Evolutionary conservation across 1,140 invertebrate species (phyloP).

Genomic region (Lutraria rhynchaena): DNA sequence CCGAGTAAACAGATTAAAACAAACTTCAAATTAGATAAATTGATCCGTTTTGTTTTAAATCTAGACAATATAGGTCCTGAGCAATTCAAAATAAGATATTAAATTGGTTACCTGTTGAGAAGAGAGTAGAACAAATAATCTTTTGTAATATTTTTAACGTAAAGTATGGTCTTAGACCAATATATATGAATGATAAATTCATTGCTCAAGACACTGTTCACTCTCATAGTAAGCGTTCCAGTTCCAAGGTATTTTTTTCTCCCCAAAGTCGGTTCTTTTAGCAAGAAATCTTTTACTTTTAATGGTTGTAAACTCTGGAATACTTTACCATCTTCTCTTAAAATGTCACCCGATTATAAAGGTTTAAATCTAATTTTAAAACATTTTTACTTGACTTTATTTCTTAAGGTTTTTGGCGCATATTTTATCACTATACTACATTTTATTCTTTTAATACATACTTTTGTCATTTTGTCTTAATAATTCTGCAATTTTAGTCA

Average conservation of each 20-base stretch:
- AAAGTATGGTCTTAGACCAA: conserved; percentile 15
- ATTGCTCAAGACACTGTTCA: not conserved
- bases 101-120: conserved; percentile 36
- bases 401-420: too few species aligned
- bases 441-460: too few species aligned
- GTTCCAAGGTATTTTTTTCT: conserved; percentile 4
- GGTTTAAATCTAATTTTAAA: too few species aligned
- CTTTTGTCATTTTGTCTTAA: too few species aligned
- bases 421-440: too few species aligned
- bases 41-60: conserved; percentile 40
- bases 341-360: too few species aligned
- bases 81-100: conserved; percentile 26
- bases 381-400: too few species aligned
- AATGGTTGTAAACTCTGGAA: conserved; percentile 32
- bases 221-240: not conserved
- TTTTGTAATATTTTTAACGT: conserved; percentile 21
- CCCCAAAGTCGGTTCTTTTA: conserved; percentile 32
- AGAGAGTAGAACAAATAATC: conserved; percentile 18
- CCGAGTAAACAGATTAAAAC: not conserved
- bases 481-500: too few species aligned
- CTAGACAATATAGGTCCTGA: conserved; percentile 23
- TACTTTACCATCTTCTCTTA: too few species aligned
- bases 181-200: too few species aligned
- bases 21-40: conserved; percentile 20
- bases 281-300: too few species aligned